Base-by-base conservation (phyloP, 2,888 invertebrate species). In the Chelonus formosanus region DNA sequence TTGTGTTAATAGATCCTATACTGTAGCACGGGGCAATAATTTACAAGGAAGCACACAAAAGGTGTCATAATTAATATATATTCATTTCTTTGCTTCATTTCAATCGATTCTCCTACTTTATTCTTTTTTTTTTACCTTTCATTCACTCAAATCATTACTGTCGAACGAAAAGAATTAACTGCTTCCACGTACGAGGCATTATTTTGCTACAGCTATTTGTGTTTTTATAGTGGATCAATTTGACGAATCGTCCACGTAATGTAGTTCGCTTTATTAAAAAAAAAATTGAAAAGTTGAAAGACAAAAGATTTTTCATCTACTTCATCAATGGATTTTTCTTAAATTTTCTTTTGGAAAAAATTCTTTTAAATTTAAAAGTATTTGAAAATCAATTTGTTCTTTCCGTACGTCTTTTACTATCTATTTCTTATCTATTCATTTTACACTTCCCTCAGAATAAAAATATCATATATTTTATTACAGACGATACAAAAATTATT, bases 1-100 rank as follows among this genome's bases (percentile, higher is more conserved):
- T 78, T 76, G 75, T 76, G 74, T 78, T 77, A 78, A 78, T 78
- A 78, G 78, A 77, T 78, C 76, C 74, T 67, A 71, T 67, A 67
- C 40, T 52, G 45, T 58, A 52, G 64, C 53, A 52, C 58, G 71
- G 59, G 70, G 63, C 59, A 53, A 71, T 73, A 74, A 73, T 71
- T 71, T 68, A 71, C 68, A 68, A 69, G 64, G 43, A 59, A 55
- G 70, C 69, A 69, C 64, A 67, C 63, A 52, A 47, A 66, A 70
- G 71, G 70, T 69, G 72, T 67, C 67, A 72, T 77, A 76, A 77
- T 77, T 77, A 76, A 77, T 77, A 76, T 76, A 76, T 74, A 75
- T 71, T 63, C 64, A 47, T 53, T 45, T 56, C 44, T 52, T 44
- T 44, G 44, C 47, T 52, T 52, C 52, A 52, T 52, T 6, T 52